Conservation (phyloP, 2,113 vertebrate genomes). For the Chunga burmeisteri region DNA sequence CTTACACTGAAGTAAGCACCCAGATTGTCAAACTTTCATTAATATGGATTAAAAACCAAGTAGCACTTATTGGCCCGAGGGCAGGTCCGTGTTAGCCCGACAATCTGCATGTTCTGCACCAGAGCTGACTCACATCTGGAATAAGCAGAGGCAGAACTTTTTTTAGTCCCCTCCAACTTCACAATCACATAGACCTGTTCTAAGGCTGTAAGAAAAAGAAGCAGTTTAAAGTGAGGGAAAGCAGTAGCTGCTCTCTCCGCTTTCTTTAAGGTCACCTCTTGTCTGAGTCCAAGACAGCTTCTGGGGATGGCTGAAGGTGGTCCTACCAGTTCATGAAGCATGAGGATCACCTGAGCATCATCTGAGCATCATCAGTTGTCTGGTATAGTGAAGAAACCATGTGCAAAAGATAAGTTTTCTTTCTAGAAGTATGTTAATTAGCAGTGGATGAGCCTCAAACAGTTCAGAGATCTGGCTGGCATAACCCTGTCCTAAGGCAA, state of each 20-base stretch:
- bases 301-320: neutral
- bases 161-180: neutral
- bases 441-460: neutral
- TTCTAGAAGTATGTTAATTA: neutral
- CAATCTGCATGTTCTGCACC: neutral
- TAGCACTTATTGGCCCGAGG: neutral
- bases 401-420: neutral
- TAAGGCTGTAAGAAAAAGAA: neutral
- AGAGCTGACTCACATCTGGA: neutral
- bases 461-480: neutral
- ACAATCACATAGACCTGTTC: rapidly evolving
- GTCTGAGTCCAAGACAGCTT: neutral
- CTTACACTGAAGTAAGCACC: neutral
- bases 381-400: neutral
- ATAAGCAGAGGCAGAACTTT: neutral
- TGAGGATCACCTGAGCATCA: neutral
- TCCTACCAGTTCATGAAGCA: neutral
- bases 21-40: neutral
- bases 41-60: neutral
- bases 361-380: neutral
- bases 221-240: neutral
- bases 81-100: neutral
- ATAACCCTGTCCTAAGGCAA: neutral
- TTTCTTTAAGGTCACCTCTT: neutral
- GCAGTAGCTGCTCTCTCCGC: neutral